These are phyloP conservation scores for Calliphora vicina DNA, from an alignment of 1,140 invertebrate species.

Conservation along the genomic window DNA sequence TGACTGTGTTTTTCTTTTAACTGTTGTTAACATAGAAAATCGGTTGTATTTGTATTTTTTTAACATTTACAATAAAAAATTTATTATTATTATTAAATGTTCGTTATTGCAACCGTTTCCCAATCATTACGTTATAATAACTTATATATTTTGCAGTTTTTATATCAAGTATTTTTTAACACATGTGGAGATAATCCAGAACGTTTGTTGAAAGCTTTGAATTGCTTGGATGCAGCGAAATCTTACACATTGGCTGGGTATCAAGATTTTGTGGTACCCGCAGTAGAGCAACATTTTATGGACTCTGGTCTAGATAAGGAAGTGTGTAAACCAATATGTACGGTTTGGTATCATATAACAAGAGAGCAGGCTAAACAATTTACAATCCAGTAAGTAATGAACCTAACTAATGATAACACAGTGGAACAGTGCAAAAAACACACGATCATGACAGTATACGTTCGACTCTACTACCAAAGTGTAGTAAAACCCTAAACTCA, in stretches of 20 bases:
- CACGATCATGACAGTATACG: too few relatives aligned
- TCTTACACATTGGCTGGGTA: constrained; percentile 42
- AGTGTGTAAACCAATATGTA: not conserved
- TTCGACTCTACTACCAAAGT: too few relatives aligned
- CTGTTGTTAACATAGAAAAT: too few relatives aligned
- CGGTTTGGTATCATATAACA: constrained; percentile 44
- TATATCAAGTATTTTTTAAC: constrained; percentile 43
- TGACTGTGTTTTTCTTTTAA: too few relatives aligned
- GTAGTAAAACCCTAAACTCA: too few relatives aligned
- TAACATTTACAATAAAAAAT: too few relatives aligned
- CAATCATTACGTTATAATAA: constrained; percentile 35
- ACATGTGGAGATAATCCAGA: constrained; percentile 41
- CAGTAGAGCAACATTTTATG: constrained; percentile 36
- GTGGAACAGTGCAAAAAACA: too few relatives aligned
- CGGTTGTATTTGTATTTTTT: too few relatives aligned
- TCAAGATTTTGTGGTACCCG: constrained; percentile 39
- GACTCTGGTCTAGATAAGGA: constrained; percentile 27
- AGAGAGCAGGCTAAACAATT: constrained; percentile 44
- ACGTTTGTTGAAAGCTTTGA: constrained; percentile 38
- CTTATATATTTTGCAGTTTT: not conserved
- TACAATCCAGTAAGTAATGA: constrained; percentile 43
- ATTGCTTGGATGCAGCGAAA: constrained; percentile 26
- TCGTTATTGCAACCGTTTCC: too few relatives aligned
- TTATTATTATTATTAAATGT: too few relatives aligned
- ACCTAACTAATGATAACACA: not conserved